These are phyloP conservation scores for Pangasius mekongensis DNA, from an alignment of 2,797 vertebrate species.

Conservation along the genomic window DNA sequence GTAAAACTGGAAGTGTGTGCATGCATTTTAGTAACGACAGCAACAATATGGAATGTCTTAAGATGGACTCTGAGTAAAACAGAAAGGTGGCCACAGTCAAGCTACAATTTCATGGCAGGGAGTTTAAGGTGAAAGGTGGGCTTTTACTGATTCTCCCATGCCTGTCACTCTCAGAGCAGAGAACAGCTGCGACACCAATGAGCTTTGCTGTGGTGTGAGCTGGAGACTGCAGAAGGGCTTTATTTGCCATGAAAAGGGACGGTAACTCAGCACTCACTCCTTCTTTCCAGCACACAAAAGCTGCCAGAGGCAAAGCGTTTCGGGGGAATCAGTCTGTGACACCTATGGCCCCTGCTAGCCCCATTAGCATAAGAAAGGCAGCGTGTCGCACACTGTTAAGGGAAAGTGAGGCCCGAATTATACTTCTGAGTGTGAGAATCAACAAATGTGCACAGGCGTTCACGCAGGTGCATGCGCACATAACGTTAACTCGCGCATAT, in stretches of 20 bases:
- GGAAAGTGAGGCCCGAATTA: neutral
- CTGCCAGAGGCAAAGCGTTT: conserved; percentile 20
- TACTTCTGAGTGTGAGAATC: neutral
- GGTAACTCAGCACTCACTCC: neutral
- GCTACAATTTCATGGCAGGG: conserved; percentile 69
- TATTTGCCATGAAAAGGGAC: conserved; percentile 54
- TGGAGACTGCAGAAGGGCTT: conserved; percentile 51
- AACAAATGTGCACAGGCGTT: neutral
- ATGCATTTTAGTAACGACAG: neutral
- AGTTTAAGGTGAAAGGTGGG: conserved; percentile 61
- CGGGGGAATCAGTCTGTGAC: conserved; percentile 59
- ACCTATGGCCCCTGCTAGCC: conserved; percentile 70
- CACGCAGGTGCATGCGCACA: neutral
- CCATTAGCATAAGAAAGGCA: conserved; percentile 80
- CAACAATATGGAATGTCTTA: conserved; percentile 45
- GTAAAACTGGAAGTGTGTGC: neutral
- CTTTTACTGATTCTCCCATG: conserved; percentile 64
- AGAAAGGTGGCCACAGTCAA: conserved; percentile 61
- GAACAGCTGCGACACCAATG: conserved; percentile 61
- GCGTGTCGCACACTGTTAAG: conserved; percentile 56
- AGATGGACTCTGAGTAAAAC: conserved; percentile 25
- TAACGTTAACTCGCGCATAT: neutral
- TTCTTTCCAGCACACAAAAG: conserved; percentile 30
- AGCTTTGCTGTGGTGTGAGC: conserved; percentile 47
- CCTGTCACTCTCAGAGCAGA: conserved; percentile 57